phyloP scores from a whole-genome alignment of 2,797 vertebrate genomes.

The Emys orbicularis region DNA sequence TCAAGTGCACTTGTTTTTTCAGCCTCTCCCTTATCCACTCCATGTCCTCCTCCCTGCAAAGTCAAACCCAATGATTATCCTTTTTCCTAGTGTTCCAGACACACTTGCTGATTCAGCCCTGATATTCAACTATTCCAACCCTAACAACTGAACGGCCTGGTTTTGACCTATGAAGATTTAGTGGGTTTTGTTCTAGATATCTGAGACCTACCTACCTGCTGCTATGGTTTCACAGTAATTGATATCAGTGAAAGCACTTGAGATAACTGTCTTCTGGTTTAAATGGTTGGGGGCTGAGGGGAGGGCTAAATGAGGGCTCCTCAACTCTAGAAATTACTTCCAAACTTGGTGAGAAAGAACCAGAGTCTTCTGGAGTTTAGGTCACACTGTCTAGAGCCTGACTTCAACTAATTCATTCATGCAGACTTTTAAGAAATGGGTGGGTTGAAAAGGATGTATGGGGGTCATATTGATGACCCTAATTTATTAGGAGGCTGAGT shows the following conservation, averaged over 20 bases:
- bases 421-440: constrained; percentile 53
- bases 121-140: constrained; percentile 5
- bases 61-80: neutral
- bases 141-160: constrained; percentile 14
- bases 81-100: neutral
- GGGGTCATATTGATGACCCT: constrained; percentile 38
- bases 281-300: neutral
- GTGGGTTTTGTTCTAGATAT: constrained; percentile 33
- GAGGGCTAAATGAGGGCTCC: neutral
- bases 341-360: neutral
- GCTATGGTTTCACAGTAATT: constrained; percentile 31
- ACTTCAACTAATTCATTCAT: constrained; percentile 36
- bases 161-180: constrained; percentile 50
- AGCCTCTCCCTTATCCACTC: neutral
- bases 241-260: constrained; percentile 48
- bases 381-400: constrained; percentile 38
- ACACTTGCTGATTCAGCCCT: neutral
- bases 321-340: neutral
- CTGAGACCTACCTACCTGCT: neutral
- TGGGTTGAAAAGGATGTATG: constrained; percentile 48
- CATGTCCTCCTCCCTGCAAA: neutral
- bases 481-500: constrained; percentile 39
- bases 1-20: constrained; percentile 28
- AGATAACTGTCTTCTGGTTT: constrained; percentile 8
- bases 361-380: constrained; percentile 37